Evolutionary conservation across 2,888 invertebrate species (phyloP).

Genomic region (Macropis europaea): DNA sequence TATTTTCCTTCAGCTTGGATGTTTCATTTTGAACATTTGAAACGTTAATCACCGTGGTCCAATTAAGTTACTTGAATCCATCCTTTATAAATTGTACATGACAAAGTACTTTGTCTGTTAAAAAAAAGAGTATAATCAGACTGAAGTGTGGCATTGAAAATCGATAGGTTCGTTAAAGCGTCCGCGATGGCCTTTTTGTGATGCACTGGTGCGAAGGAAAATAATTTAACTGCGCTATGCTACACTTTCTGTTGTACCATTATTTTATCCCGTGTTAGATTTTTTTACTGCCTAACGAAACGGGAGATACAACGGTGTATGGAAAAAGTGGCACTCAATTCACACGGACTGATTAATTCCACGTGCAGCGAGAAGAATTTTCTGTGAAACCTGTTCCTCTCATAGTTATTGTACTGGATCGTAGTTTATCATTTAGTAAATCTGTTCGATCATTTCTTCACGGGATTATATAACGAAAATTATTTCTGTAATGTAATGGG

Average conservation of each 20-base stretch:
- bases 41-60: no score
- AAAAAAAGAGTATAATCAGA: not conserved
- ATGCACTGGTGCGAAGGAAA: constrained; percentile 21
- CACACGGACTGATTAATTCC: not conserved
- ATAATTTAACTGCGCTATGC: constrained; percentile 26
- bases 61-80: no score
- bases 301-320: not conserved
- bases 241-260: not conserved
- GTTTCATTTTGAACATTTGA: no score
- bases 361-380: no score
- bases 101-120: not conserved
- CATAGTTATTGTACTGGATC: no score
- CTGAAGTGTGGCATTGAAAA: constrained; percentile 22
- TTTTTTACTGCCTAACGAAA: not conserved
- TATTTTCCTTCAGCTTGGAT: no score
- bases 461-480: not conserved
- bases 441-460: no score
- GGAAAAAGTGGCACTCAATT: not conserved
- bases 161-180: constrained; percentile 21
- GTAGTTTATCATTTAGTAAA: no score
- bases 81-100: not conserved
- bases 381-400: no score
- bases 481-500: not conserved
- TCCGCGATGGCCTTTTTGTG: constrained; percentile 17
- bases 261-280: not conserved